Evolutionary conservation across 2,797 vertebrate genomes (phyloP), one percentile per base, ranked within the genome.

Genomic region (Setipinna tenuifilis): DNA sequence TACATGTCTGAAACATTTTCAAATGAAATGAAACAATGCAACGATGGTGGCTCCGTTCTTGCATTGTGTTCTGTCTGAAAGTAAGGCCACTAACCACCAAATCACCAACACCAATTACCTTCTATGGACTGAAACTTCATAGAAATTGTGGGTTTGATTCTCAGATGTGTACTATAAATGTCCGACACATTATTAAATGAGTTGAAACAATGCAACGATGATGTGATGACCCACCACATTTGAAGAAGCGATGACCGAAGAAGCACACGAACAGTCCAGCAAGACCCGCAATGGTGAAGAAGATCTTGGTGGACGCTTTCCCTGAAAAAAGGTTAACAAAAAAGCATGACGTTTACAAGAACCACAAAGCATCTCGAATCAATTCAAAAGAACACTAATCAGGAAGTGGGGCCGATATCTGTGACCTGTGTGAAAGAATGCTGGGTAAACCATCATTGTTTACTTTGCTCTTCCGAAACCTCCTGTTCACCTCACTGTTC

Each of bases 191-290:
- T 54, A 14, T 54, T 10, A 54, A 2, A 54, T 14, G 14, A 54
- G 9, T 54, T 28, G 23, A 28, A 75, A 75, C 14, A 35, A 17
- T 17, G 25, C 14, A 16, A 41, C 12, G 48, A 41, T 2, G 65
- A 86, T 12, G 78, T 21, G 14, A 78, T 21, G 17, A 87, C 95
- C 94, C 93, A 99, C 98, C 98, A 93, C 95, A 97, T 95, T 99
- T 99, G 93, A 98, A 98, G 94, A 97, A 99, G 59, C 97, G 95
- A 90, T 99, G 98, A 21, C 98, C 98, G 57, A 96, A 95, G 92
- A 98, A 98, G 90, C 98, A 99, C 87, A 96, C 87, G n/a, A 98
- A 97, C 85, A 99, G 93, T 1, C 98, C 98, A 0, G 97, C 95
- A 88, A 97, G n/a, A 81, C 96, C 97, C 58, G 93, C 83, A 80